A percentile compares a stretch with the other conserved stretches of the same genome.
phyloP scores from a whole-genome alignment of 2,797 vertebrate genomes.

The Stomatorhinus walkeri region DNA sequence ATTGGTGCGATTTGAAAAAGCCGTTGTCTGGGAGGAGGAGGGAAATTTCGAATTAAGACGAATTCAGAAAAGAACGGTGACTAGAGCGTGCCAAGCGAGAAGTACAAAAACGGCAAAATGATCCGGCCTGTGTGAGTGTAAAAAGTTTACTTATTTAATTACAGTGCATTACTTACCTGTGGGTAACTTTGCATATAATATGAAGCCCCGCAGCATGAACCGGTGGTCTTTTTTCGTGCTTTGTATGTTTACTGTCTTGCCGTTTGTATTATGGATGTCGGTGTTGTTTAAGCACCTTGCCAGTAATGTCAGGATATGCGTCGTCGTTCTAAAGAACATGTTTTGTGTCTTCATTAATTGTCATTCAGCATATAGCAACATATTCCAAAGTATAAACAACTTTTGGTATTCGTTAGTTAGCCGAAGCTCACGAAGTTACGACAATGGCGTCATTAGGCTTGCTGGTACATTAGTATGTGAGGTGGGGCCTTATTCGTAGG shows the following conservation, averaged over 20 bases:
- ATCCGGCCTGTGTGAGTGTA: constrained; percentile 54
- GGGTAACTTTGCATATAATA: neutral
- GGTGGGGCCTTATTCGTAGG: neutral
- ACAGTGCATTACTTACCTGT: neutral
- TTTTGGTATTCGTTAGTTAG: neutral
- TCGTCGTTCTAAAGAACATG: neutral
- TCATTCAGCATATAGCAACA: neutral
- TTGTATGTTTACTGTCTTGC: neutral
- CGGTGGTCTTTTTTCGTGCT: neutral
- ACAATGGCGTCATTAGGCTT: neutral
- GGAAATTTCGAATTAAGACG: constrained; percentile 53
- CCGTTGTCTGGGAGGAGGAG: constrained; percentile 42
- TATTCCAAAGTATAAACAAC: neutral
- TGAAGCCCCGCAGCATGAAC: neutral
- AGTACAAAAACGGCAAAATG: constrained; percentile 38
- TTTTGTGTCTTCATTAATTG: neutral
- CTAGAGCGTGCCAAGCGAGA: neutral
- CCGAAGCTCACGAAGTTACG: neutral
- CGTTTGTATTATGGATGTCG: neutral
- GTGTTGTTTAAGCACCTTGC: neutral
- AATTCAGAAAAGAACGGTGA: neutral
- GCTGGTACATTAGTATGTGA: neutral
- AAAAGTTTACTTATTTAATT: neutral
- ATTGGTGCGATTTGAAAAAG: constrained; percentile 54
- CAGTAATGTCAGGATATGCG: neutral